These are phyloP conservation scores for Yponomeuta cagnagella DNA, from an alignment of 2,888 invertebrate species.

Conservation along the genomic window DNA sequence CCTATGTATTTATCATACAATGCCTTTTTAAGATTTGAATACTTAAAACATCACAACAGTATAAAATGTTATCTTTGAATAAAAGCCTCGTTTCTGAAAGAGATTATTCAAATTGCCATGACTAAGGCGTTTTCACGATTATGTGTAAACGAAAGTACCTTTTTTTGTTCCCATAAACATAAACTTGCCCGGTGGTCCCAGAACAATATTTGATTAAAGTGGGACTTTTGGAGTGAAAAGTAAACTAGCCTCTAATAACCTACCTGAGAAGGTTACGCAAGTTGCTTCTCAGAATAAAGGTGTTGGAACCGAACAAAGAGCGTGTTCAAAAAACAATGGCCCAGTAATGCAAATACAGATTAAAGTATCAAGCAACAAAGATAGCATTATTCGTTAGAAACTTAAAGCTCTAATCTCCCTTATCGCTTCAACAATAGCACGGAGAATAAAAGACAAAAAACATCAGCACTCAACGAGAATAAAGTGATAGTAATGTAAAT, in stretches of 20 bases:
- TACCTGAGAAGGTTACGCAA: conserved; percentile 33
- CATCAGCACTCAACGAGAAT: conserved; percentile 1
- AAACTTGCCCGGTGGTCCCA: conserved; percentile 40
- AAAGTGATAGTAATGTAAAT: background rate
- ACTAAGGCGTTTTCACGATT: conserved; percentile 35
- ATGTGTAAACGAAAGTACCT: conserved; percentile 40
- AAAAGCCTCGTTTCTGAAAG: conserved; percentile 5
- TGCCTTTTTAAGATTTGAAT: background rate
- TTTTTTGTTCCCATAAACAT: conserved; percentile 34
- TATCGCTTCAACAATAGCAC: background rate
- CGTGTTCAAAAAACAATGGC: background rate
- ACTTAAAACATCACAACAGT: background rate
- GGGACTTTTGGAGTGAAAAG: conserved; percentile 26
- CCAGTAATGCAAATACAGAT: background rate
- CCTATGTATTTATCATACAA: background rate
- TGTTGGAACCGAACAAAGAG: background rate
- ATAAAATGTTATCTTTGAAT: background rate
- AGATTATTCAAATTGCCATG: conserved; percentile 45
- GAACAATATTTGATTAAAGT: conserved; percentile 16
- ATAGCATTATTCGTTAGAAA: background rate
- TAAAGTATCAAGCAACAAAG: background rate
- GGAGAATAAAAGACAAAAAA: background rate
- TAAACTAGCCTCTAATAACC: conserved; percentile 25
- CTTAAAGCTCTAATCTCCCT: background rate
- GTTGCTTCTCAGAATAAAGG: conserved; percentile 7